Evolutionary conservation across 2,113 vertebrate genomes (phyloP), one percentile per base, ranked within the genome.

Genomic region (Nothobranchius kuhntae): DNA sequence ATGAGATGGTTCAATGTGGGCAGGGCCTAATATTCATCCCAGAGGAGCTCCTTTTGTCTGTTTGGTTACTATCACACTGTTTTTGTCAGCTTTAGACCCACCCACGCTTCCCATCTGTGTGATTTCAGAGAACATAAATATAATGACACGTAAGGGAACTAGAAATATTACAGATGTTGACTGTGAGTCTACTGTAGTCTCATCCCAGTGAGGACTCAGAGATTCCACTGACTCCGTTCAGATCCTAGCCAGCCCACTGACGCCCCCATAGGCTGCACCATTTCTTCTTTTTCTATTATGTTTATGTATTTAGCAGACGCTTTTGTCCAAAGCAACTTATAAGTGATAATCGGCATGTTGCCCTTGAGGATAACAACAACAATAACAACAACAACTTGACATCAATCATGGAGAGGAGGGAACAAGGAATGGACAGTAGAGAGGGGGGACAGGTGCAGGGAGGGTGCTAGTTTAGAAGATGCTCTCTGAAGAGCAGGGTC

Each of bases 231-330:
- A 47, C 12, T 62, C 57, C 66, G 17, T 36, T 30, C 3, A 42
- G 26, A 10, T 17, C n/a, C 50, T 53, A 1, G 21, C 46, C 9
- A 48, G 26, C 47, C 38, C 38, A 67, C 48, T 42, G 61, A 53
- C 69, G 30, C 15, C 15, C 15, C 69, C 56, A 73, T 78, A 67
- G 38, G 68, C 62, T 60, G 68, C 50, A 46, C 38, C 9, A 7
- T 40, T 30, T 30, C 38, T 40, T 40, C 38, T 40, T 40, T 40
- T 40, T 9, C 13, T 65, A 60, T 53, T 21, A 21, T 21, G 21
- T 21, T 21, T 21, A 21, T 21, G 21, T 21, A 21, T 21, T 21
- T 21, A 21, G 21, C 21, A 21, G 21, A 21, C 21, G 1, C 1
- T 21, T 21, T 21, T 21, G 21, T 21, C 21, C 21, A 21, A 21